A percentile compares a stretch with the other conserved stretches of the same genome.
phyloP scores from a whole-genome alignment of 2,888 invertebrate species.

The Anthrax anthrax region DNA sequence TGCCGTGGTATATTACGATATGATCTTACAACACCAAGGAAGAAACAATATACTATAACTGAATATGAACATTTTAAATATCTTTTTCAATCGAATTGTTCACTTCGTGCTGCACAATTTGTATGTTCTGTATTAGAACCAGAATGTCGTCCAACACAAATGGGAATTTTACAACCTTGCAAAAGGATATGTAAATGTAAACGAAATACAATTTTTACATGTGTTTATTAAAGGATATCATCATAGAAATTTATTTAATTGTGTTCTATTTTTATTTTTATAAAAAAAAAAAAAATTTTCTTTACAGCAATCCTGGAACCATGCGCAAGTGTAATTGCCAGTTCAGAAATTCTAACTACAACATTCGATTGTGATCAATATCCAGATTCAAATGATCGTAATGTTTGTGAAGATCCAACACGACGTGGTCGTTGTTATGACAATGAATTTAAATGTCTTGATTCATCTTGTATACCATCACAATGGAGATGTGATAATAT shows the following conservation, averaged over 20 bases:
- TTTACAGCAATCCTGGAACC: constrained; percentile 45
- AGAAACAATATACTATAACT: constrained; percentile 17
- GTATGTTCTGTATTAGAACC: constrained; percentile 50
- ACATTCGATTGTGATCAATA: constrained; percentile 48
- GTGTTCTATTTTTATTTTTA: not conserved
- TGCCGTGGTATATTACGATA: constrained; percentile 54
- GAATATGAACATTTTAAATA: constrained; percentile 43
- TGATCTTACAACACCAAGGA: constrained; percentile 42
- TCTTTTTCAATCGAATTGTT: constrained; percentile 48
- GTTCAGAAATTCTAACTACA: constrained; percentile 37
- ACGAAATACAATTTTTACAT: not conserved
- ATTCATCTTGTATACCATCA: constrained; percentile 44
- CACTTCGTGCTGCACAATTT: constrained; percentile 45
- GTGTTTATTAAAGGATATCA: no score
- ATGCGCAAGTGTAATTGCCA: constrained; percentile 45
- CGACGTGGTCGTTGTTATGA: constrained; percentile 37
- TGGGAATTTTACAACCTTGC: constrained; percentile 46
- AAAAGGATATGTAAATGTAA: constrained; percentile 49
- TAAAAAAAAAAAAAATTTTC: constrained; percentile 15
- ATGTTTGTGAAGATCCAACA: constrained; percentile 40
- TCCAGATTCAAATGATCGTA: constrained; percentile 37
- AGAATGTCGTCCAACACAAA: constrained; percentile 46
- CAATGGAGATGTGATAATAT: constrained; percentile 43
- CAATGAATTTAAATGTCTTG: constrained; percentile 43
- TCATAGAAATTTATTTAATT: not conserved